Base-by-base conservation (phyloP, 2,888 invertebrate genomes). In the Blastobasis adustella region DNA sequence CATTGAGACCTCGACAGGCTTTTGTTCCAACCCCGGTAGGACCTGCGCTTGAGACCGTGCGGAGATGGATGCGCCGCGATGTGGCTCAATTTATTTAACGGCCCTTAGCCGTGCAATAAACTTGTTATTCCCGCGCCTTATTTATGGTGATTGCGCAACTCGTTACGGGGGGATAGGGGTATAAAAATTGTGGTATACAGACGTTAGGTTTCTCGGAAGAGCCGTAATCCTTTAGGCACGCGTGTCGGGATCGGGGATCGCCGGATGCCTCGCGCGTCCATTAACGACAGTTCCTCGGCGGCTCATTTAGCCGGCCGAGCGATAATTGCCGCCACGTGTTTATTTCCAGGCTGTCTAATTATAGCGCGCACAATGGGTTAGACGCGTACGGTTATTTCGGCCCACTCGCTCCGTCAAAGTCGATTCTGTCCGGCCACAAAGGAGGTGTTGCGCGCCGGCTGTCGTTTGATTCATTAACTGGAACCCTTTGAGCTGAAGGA, bases 251-350 rank as follows among this genome's bases (percentile, higher is more conserved):
- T 76, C 69, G 69, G 73, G 23, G 23, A 23, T 72, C 76, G 76
- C 84, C 87, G 87, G 86, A 86, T 85, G 74, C 73, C 66, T 65
- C 76, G 71, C 77, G 80, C 73, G 73, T 76, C 79, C 84, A 84
- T 87, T 86, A 87, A 82, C 84, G 85, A 78, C 77, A 74, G 78
- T 76, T 76, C 72, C 82, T 79, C 74, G 76, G 78, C 82, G 87
- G 79, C 85, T 88, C 88, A 87, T 88, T 88, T 86, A 86, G 84
- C 85, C 79, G 83, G 82, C 79, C 82, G 42, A 69, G 79, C 81
- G 86, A 85, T 88, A 88, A 88, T 88, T 88, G 87, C 88, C 81
- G 79, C 84, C 88, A 88, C 84, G 88, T 88, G 88, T 83, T 84
- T 88, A 86, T 87, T 86, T 84, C 78, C 67, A 78, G 77, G 76